These are phyloP conservation scores for Nezara viridula DNA, from an alignment of 2,888 invertebrate species.

Conservation along the genomic window DNA sequence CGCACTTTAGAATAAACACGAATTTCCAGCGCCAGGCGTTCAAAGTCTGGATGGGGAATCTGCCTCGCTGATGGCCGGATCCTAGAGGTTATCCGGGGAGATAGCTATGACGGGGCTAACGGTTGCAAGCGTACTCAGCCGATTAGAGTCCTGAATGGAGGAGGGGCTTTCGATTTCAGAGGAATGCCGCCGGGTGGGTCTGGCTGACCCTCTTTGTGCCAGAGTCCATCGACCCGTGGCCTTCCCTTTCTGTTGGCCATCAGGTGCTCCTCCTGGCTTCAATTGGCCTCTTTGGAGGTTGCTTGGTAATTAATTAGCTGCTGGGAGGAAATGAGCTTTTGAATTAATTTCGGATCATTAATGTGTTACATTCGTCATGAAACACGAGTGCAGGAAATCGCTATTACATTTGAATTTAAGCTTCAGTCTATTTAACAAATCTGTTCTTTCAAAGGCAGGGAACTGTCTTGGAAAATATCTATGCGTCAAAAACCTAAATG, in stretches of 20 bases:
- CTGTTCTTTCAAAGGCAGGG: too few species aligned
- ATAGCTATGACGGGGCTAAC: not conserved
- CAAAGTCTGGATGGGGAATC: not conserved
- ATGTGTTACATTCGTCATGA: not conserved
- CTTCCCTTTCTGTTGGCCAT: not conserved
- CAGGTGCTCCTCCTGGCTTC: not conserved
- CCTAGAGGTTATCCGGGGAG: not conserved
- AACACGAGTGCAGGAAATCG: too few species aligned
- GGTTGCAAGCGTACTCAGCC: not conserved
- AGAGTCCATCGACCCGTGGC: not conserved
- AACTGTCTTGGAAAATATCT: too few species aligned
- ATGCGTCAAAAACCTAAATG: too few species aligned
- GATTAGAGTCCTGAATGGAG: not conserved
- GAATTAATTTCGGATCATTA: not conserved
- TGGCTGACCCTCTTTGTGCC: slow-evolving; percentile 4
- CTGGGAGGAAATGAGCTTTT: not conserved
- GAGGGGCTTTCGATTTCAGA: not conserved
- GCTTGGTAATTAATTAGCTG: not conserved
- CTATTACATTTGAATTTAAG: too few species aligned
- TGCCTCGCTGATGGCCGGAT: not conserved
- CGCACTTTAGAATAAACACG: too few species aligned
- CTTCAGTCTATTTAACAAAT: too few species aligned
- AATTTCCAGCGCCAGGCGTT: too few species aligned
- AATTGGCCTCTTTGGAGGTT: not conserved
- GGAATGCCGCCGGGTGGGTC: not conserved